A percentile compares a stretch with the other conserved stretches of the same genome.
These are phyloP conservation scores for Sericinus montela DNA, from an alignment of 2,888 invertebrate genomes.

Conservation along the genomic window DNA sequence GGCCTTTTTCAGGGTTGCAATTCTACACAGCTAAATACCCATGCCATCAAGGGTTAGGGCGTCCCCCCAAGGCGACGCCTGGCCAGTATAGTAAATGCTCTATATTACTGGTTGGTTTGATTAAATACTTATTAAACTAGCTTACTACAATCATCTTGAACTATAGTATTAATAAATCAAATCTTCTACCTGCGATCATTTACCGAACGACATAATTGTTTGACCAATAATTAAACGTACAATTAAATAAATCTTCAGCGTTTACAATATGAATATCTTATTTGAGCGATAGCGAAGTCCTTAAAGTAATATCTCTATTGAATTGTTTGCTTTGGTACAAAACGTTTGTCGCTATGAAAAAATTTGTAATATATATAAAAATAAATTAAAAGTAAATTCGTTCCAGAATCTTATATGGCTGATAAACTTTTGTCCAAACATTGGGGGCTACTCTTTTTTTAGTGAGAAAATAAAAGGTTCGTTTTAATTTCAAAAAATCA, in stretches of 20 bases:
- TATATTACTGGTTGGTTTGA: too few species aligned
- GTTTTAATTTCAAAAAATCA: too few species aligned
- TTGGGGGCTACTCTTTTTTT: constrained; percentile 30
- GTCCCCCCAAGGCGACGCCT: too few species aligned
- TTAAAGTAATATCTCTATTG: not conserved
- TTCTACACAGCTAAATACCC: too few species aligned
- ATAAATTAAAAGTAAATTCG: constrained; percentile 22
- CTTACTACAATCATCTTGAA: too few species aligned
- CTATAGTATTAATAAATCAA: not conserved
- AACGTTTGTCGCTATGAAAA: not conserved
- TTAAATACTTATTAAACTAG: too few species aligned
- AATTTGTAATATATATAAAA: constrained; percentile 4
- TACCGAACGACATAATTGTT: constrained; percentile 6
- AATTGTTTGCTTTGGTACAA: not conserved
- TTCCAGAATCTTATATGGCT: constrained; percentile 31
- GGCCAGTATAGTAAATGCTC: too few species aligned
- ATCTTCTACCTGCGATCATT: not conserved
- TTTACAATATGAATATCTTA: constrained; percentile 7
- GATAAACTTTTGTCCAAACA: constrained; percentile 30
- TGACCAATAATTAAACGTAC: not conserved
- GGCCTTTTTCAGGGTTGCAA: too few species aligned
- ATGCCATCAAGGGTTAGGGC: too few species aligned
- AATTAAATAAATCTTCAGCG: constrained; percentile 7
- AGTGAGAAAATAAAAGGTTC: constrained; percentile 17
- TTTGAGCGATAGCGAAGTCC: not conserved